Base-by-base conservation (phyloP, 1,140 invertebrate species). In the Carposina sasakii region DNA sequence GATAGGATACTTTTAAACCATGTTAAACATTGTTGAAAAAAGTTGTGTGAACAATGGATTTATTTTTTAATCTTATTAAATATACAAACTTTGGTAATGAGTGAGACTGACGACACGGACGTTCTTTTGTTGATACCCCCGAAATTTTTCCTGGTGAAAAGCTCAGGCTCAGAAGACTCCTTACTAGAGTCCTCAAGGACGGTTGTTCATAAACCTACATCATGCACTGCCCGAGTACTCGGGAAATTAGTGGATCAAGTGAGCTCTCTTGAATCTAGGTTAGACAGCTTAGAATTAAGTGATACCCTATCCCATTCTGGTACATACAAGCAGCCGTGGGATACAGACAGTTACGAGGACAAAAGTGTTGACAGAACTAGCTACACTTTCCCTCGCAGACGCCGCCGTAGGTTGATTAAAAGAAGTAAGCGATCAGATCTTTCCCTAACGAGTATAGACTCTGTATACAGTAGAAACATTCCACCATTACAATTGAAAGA, bases 21-120 rank as follows among this genome's bases (percentile, higher is more conserved):
- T n/a, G n/a, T n/a, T n/a, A n/a, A n/a, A n/a, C n/a, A n/a, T n/a
- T n/a, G n/a, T n/a, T n/a, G n/a, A n/a, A n/a, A n/a, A n/a, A n/a
- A n/a, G n/a, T n/a, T n/a, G n/a, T n/a, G n/a, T 73, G 72, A n/a
- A 44, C 24, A 15, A 52, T 52, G 41, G 73, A 66, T 60, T 50
- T 39, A 50, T 26, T 59, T 56, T 62, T 39, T 22, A 28, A 48
- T 31, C 2, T 31, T 34, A 52, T n/a, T n/a, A n/a, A n/a, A n/a
- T n/a, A n/a, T n/a, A n/a, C n/a, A n/a, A n/a, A n/a, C n/a, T n/a
- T n/a, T n/a, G 76, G 87, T 87, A 69, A 94, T 94, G 92, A 93
- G 92, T 88, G 92, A 93, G 70, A 90, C 92, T 48, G 92, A 93
- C 87, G 92, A 94, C 76, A 94, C 93, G 3, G 92, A 94, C 78